These are phyloP conservation scores for Tyria jacobaeae DNA, from an alignment of 2,888 invertebrate species.

Conservation along the genomic window DNA sequence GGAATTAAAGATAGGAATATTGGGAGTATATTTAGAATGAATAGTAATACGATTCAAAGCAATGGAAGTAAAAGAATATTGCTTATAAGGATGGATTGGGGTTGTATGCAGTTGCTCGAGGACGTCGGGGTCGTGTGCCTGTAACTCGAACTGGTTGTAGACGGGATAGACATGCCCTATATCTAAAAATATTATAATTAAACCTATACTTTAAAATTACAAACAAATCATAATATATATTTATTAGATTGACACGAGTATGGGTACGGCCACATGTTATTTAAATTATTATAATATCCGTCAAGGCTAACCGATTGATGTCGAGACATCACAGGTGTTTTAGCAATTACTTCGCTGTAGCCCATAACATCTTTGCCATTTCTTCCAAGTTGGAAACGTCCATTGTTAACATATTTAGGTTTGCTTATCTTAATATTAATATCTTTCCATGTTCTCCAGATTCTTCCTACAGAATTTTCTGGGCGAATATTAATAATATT, in stretches of 20 bases:
- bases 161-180: no score
- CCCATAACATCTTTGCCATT: not conserved
- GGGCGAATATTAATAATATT: conserved; percentile 10
- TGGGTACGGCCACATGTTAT: conserved; percentile 22
- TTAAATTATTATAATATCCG: conserved; percentile 28
- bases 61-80: no score
- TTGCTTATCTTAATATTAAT: conserved; percentile 21
- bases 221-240: conserved; percentile 13
- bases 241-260: conserved; percentile 19
- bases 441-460: conserved; percentile 30
- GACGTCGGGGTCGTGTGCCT: no score
- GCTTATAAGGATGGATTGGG: no score
- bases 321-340: conserved; percentile 1
- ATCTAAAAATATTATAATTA: not conserved
- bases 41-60: no score
- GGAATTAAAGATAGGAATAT: no score
- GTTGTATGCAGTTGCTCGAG: no score
- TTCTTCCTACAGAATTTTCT: conserved; percentile 21
- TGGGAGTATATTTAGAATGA: no score
- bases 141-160: no score
- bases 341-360: not conserved
- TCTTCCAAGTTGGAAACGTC: conserved; percentile 16
- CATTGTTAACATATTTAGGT: not conserved
- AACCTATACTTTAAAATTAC: conserved; percentile 12
- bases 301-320: conserved; percentile 14